Evolutionary conservation across 2,888 invertebrate genomes (phyloP).

Genomic region (Corbicula japonica): DNA sequence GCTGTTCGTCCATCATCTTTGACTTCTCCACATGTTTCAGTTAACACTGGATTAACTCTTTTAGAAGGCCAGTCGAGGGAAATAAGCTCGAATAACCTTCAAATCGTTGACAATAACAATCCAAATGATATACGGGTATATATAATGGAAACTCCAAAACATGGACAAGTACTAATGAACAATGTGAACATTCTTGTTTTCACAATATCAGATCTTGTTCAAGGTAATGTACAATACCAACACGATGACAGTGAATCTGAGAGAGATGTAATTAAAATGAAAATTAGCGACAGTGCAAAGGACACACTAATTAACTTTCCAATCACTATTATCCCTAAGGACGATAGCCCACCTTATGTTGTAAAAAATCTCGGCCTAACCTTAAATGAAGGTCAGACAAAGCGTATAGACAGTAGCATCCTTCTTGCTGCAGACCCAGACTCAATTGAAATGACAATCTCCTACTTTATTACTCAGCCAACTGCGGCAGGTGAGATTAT

Average conservation of each 20-base stretch:
- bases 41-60: slow-evolving; percentile 82
- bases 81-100: slow-evolving; percentile 79
- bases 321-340: slow-evolving; percentile 85
- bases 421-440: slow-evolving; percentile 85
- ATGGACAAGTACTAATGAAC: slow-evolving; percentile 82
- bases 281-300: slow-evolving; percentile 83
- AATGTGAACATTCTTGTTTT: slow-evolving; percentile 80
- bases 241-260: slow-evolving; percentile 84
- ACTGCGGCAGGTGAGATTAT: slow-evolving; percentile 84
- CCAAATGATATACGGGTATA: slow-evolving; percentile 80
- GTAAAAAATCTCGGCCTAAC: slow-evolving; percentile 84
- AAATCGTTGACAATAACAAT: slow-evolving; percentile 85
- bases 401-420: slow-evolving; percentile 77
- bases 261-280: slow-evolving; percentile 82
- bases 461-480: slow-evolving; percentile 80
- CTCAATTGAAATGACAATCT: slow-evolving; percentile 82
- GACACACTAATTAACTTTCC: slow-evolving; percentile 83
- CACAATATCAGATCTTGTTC: slow-evolving; percentile 80
- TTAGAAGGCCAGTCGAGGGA: slow-evolving; percentile 85
- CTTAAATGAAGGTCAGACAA: slow-evolving; percentile 83
- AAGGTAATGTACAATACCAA: slow-evolving; percentile 80
- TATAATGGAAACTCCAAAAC: slow-evolving; percentile 83
- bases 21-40: slow-evolving; percentile 82
- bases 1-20: slow-evolving; percentile 84
- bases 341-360: slow-evolving; percentile 85